phyloP scores from a whole-genome alignment of 2,113 vertebrate species.

The Trogon surrucura region DNA sequence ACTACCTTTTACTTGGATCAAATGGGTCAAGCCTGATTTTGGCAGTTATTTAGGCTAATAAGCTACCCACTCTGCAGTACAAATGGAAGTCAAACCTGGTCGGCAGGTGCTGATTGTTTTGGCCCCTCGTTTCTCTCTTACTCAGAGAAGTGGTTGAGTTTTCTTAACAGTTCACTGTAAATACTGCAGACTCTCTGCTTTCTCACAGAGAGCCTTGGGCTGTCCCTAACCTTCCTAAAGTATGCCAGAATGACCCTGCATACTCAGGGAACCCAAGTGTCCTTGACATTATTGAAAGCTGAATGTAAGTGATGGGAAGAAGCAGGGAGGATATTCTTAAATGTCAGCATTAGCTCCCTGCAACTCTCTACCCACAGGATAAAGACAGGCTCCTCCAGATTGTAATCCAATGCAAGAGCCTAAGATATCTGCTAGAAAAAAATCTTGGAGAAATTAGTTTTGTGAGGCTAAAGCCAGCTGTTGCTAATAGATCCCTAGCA shows the following conservation, averaged over 20 bases:
- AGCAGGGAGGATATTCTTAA: background rate
- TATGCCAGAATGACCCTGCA: background rate
- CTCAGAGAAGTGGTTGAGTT: background rate
- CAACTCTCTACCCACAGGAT: background rate
- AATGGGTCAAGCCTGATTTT: background rate
- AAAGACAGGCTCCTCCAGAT: background rate
- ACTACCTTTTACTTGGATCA: background rate
- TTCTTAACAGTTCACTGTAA: background rate
- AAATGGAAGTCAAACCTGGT: background rate
- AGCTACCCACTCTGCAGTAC: background rate
- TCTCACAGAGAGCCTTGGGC: background rate
- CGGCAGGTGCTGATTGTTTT: background rate
- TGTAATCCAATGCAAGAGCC: background rate
- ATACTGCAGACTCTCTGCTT: background rate
- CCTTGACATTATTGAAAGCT: background rate
- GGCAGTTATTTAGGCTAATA: background rate
- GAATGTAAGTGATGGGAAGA: background rate
- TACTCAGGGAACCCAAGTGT: background rate
- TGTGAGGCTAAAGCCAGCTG: background rate
- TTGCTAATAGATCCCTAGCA: background rate
- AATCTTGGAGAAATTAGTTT: background rate
- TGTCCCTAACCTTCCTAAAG: background rate
- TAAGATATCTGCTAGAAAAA: background rate
- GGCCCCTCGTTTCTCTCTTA: background rate
- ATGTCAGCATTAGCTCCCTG: background rate